Base-by-base conservation (phyloP, 2,113 vertebrate species). In the Delphinapterus leucas region DNA sequence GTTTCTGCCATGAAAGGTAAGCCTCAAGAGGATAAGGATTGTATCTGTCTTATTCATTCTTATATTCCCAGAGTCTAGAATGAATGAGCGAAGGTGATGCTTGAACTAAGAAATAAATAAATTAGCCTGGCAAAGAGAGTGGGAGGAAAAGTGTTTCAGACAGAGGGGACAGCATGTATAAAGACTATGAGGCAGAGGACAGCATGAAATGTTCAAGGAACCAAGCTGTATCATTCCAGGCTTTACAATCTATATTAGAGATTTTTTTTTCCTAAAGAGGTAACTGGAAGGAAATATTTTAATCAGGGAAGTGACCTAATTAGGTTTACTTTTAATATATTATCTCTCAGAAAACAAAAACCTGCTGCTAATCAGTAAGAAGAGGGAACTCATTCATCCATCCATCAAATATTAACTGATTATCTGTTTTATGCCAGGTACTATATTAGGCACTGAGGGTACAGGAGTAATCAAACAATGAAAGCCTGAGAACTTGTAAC, bases 281-380 rank as follows among this genome's bases (percentile, higher is more conserved):
- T 38, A 84, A 80, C 5, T 74, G 23, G 65, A 63, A 90, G 38
- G 60, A 85, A 95, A 67, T 28, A 47, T 61, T 91, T 90, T 65
- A 84, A 90, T 67, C 41, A 91, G 49, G 53, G 15, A 96, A 93
- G 23, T 65, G 17, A 81, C 36, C 8, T n/a, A 53, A 60, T 95
- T 8, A 49, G 26, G 31, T 85, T 96, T 96, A 65, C 38, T 67
- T 90, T 79, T 74, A 76, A 88, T 87, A 85, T 80, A 93, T 73
- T 88, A 55, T n/a, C 41, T 70, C 76, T 71, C 41, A 74, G 70
- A 0, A 8, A 15, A 26, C 5, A 36, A 68, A 92, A 88, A 63
- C 8, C 36, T 87, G 38, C 14, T 71, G 70, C 53, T 92, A 73
- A 86, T 58, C 92, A 85, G 38, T 28, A 60, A 89, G 65, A 49